Base-by-base conservation (phyloP, 2,888 invertebrate genomes). In the Cataglyphis albicans region DNA sequence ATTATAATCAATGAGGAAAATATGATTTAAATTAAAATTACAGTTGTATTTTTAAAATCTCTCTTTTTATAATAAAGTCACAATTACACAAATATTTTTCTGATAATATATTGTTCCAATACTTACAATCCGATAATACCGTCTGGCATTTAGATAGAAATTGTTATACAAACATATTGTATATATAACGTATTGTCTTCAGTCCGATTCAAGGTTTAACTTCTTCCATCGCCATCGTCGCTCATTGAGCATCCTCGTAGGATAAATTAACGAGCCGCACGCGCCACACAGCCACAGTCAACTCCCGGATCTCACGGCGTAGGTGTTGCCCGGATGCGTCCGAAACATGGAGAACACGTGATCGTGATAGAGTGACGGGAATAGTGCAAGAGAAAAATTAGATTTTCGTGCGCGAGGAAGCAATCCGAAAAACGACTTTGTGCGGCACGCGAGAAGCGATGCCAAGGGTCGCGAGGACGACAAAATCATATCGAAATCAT, bases 321-420 rank as follows among this genome's bases (percentile, higher is more conserved):
- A 80, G 78, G 59, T 80, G 72, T 80, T 59, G 72, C 25, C 32
- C 67, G 52, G n/a, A 25, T 48, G 48, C 48, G 61, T 82, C 61
- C 67, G 82, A 87, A 89, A 82, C 81, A 89, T 87, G 89, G 89
- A 86, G 81, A 85, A 89, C 89, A 89, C 85, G 89, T 89, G 88
- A 89, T 82, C 83, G 82, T 57, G 52, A 74, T 25, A 64, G 61
- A 29, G 61, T 67, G 70, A 76, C 74, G 38, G 55, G 65, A 65
- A 65, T 57, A 73, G 80, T 55, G 70, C 29, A 21, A 68, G 63
- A 38, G 38, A 32, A 70, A 70, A 59, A 73, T 57, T 57, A 44
- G 57, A 65, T 72, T 55, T 55, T 7, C 44, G 59, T 52, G 61
- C 44, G 64, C 59, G 61, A 59, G 61, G 48, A 48, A 63, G 38